phyloP scores from a whole-genome alignment of 2,888 invertebrate genomes.

The Lepidocyrtoides sp. region DNA sequence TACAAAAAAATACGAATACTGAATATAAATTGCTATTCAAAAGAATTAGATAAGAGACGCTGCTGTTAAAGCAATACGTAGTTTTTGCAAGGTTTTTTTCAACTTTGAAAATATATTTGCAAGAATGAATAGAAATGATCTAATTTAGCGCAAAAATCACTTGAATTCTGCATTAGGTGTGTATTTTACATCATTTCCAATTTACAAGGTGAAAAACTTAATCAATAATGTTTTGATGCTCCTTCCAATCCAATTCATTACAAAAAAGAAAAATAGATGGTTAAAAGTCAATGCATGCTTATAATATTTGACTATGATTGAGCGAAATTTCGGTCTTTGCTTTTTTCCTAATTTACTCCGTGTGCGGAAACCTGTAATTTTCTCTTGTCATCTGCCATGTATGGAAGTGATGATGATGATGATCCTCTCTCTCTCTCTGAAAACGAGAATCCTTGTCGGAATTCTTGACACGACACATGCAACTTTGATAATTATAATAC shows the following conservation, averaged over 20 bases:
- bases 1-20: background rate
- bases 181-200: background rate
- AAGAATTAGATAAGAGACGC: background rate
- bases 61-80: background rate
- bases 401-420: slow-evolving; percentile 17
- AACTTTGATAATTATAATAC: background rate
- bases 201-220: slow-evolving; percentile 40
- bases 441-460: background rate
- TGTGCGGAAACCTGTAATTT: slow-evolving; percentile 62
- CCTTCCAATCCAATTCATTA: slow-evolving; percentile 13
- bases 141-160: slow-evolving; percentile 4
- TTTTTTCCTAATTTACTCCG: slow-evolving; percentile 35
- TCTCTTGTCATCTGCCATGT: slow-evolving; percentile 68
- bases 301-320: slow-evolving; percentile 7
- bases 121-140: slow-evolving; percentile 60
- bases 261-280: background rate
- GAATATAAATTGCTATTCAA: slow-evolving; percentile 26
- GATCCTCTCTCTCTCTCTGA: background rate
- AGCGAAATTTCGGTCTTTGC: slow-evolving; percentile 17
- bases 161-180: background rate
- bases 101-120: slow-evolving; percentile 25
- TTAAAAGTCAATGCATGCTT: slow-evolving; percentile 40
- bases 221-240: slow-evolving; percentile 15
- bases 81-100: background rate
- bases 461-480: slow-evolving; percentile 22